Percentiles rank a stretch among this genome's conserved stretches.
Conservation (phyloP, 2,888 invertebrate genomes). For the Piscicola geometra region DNA sequence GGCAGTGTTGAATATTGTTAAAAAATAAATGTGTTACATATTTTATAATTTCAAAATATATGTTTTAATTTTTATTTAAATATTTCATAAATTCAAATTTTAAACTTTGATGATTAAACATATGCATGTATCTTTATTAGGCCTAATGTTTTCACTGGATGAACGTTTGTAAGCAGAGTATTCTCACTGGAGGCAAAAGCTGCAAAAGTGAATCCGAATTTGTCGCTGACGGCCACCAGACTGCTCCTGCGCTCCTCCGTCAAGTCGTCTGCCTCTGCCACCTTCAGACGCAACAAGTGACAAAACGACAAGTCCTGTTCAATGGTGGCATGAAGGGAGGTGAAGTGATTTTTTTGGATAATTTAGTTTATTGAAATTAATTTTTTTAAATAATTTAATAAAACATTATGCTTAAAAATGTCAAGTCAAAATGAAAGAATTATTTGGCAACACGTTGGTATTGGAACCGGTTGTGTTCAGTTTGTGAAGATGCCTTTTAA, state of each 20-base stretch:
- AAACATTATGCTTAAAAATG: background rate
- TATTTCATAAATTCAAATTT: background rate
- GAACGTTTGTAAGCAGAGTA: background rate
- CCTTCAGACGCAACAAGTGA: background rate
- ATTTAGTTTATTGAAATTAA: background rate
- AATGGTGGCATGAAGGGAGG: no score
- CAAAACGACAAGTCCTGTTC: background rate
- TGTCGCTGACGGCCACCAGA: background rate
- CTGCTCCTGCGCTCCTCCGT: background rate
- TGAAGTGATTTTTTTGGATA: no score
- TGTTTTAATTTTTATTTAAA: background rate
- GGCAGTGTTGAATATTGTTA: background rate
- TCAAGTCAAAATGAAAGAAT: background rate
- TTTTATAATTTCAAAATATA: background rate
- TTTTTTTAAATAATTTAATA: background rate
- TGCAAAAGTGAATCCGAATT: background rate
- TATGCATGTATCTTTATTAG: no score
- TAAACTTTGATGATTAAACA: no score
- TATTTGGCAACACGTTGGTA: no score
- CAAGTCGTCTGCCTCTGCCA: background rate
- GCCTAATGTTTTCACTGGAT: no score
- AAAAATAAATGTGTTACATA: background rate
- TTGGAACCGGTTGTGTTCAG: no score
- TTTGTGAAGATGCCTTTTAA: no score
- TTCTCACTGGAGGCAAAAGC: background rate